These are phyloP conservation scores for Cichlasoma orientale DNA, from an alignment of 2,797 vertebrate genomes.

Conservation along the genomic window DNA sequence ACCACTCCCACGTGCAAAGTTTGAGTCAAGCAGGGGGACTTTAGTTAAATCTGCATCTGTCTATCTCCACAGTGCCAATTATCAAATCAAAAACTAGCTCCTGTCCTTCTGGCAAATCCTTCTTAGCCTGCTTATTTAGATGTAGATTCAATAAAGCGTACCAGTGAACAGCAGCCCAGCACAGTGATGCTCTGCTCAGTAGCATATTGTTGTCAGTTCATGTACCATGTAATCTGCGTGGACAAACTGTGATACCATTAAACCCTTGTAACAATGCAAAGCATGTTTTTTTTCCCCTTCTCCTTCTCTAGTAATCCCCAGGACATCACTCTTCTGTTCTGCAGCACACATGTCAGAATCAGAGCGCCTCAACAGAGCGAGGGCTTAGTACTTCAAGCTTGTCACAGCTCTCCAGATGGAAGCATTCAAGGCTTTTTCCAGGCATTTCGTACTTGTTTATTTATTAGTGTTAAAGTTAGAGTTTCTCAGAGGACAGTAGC, in stretches of 20 bases:
- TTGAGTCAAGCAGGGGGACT: neutral
- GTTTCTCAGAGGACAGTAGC: slow-evolving; percentile 76
- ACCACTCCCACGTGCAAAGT: neutral
- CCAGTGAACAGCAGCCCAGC: slow-evolving; percentile 21
- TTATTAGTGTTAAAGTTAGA: slow-evolving; percentile 75
- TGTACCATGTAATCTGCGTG: slow-evolving; percentile 47
- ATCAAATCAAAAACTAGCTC: neutral
- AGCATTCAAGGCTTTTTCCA: slow-evolving; percentile 62
- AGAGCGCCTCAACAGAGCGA: slow-evolving; percentile 61
- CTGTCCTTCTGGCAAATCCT: neutral
- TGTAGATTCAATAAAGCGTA: slow-evolving; percentile 16
- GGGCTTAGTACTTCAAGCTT: slow-evolving; percentile 73
- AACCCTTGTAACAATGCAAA: slow-evolving; percentile 49
- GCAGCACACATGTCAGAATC: slow-evolving; percentile 67
- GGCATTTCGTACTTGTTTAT: slow-evolving; percentile 74
- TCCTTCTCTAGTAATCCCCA: slow-evolving; percentile 58
- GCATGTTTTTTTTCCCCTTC: slow-evolving; percentile 13
- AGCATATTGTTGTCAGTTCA: slow-evolving; percentile 44
- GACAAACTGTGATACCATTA: slow-evolving; percentile 32
- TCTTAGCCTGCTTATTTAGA: slow-evolving; percentile 1
- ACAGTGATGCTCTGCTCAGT: slow-evolving; percentile 30
- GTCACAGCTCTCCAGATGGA: slow-evolving; percentile 81
- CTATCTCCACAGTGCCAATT: neutral
- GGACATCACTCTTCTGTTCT: slow-evolving; percentile 61
- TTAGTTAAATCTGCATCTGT: neutral